Conservation (phyloP, 2,113 vertebrate genomes). For the Cariama cristata region DNA sequence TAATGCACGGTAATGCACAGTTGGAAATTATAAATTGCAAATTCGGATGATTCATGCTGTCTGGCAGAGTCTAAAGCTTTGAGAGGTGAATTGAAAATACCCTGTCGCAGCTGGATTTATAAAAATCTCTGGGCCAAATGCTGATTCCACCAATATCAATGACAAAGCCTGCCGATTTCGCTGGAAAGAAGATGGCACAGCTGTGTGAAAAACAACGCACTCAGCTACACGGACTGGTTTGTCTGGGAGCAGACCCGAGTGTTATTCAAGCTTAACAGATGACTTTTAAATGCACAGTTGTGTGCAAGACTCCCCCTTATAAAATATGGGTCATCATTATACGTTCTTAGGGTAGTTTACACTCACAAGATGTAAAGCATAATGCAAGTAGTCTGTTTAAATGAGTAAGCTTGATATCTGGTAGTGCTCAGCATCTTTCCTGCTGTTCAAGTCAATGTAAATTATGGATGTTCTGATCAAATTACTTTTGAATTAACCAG, state of each 20-base stretch:
- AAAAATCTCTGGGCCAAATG: not conserved
- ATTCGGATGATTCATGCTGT: not conserved
- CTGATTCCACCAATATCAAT: not conserved
- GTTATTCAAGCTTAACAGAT: not conserved
- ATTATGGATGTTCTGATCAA: slow-evolving; percentile 46
- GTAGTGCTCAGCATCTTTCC: slow-evolving; percentile 14
- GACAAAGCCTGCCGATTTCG: not conserved
- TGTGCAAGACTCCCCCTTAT: not conserved
- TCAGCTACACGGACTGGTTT: not conserved
- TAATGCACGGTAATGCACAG: not conserved
- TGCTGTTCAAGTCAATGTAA: slow-evolving; percentile 30
- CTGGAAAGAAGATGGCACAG: not conserved
- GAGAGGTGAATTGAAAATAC: not conserved
- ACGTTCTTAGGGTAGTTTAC: rapidly evolving
- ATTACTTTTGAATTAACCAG: slow-evolving; percentile 55
- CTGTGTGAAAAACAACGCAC: not conserved
- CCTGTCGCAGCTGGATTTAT: not conserved
- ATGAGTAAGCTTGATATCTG: not conserved
- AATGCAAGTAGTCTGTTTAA: not conserved
- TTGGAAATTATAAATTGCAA: not conserved
- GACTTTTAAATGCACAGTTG: not conserved
- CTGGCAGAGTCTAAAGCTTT: not conserved
- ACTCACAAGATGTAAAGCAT: not conserved
- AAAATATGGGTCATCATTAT: not conserved
- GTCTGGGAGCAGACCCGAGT: not conserved